Percentiles rank a stretch among this genome's conserved stretches.
Evolutionary conservation across 2,797 vertebrate species (phyloP).

Genomic region (Epinephelus malabaricus): DNA sequence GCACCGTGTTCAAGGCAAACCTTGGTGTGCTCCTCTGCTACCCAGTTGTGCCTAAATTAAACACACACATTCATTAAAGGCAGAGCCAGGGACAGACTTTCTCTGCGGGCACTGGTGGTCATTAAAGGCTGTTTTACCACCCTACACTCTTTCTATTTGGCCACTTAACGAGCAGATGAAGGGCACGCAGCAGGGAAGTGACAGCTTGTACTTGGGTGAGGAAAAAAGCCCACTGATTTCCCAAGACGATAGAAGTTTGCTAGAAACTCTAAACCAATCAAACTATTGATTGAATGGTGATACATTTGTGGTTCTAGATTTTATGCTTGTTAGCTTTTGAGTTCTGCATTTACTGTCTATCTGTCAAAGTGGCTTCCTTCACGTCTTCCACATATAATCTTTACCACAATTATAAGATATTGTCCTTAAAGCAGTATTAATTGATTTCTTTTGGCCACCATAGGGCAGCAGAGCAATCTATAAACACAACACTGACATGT

Average conservation of each 20-base stretch:
- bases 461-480: no score
- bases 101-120: slow-evolving; percentile 76
- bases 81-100: slow-evolving; percentile 73
- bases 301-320: slow-evolving; percentile 3
- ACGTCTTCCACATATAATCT: neutral
- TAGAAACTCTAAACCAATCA: neutral
- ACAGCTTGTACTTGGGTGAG: slow-evolving; percentile 29
- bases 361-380: neutral
- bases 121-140: slow-evolving; percentile 76
- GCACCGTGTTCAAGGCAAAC: slow-evolving; percentile 78
- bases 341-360: neutral
- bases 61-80: slow-evolving; percentile 85
- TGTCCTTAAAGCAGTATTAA: no score
- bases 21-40: slow-evolving; percentile 66
- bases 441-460: no score
- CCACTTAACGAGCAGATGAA: slow-evolving; percentile 74
- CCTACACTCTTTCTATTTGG: slow-evolving; percentile 58
- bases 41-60: slow-evolving; percentile 82
- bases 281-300: neutral
- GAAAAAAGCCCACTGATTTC: slow-evolving; percentile 5
- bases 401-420: no score
- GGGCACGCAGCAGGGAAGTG: slow-evolving; percentile 49
- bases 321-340: neutral
- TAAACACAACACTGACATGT: no score
- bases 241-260: slow-evolving; percentile 3